Conservation (phyloP, 2,797 vertebrate genomes). For the Epinephelus malabaricus region DNA sequence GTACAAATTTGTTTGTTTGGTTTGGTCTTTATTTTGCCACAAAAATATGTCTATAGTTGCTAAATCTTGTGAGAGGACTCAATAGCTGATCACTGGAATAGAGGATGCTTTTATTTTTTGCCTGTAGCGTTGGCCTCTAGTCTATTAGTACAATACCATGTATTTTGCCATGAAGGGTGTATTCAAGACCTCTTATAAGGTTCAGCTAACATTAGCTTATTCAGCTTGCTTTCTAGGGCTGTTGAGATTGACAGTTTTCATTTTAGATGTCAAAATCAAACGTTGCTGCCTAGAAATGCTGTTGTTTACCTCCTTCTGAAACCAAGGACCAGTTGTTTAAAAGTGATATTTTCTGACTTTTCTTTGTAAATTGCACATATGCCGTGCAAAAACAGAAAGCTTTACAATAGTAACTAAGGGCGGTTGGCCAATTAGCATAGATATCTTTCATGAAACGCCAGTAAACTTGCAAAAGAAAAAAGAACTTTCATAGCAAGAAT, state of each 20-base stretch:
- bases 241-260: not conserved
- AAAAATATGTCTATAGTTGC: no score
- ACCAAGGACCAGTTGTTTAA: not conserved
- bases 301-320: not conserved
- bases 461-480: not conserved
- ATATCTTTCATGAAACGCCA: constrained; percentile 4
- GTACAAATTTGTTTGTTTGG: no score
- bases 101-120: no score
- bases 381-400: not conserved
- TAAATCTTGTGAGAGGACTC: no score
- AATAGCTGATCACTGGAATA: no score
- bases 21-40: no score
- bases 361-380: not conserved
- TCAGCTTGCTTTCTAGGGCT: not conserved
- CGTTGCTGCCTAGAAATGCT: no score
- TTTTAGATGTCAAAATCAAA: not conserved
- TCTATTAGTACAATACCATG: no score
- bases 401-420: not conserved
- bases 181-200: no score
- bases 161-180: no score
- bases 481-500: not conserved
- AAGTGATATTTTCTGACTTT: not conserved
- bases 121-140: no score
- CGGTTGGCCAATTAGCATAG: not conserved
- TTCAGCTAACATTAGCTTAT: not conserved